Percentiles rank a stretch among this genome's conserved stretches.
These are phyloP conservation scores for Ceratitis capitata DNA, from an alignment of 1,140 invertebrate genomes.

Conservation along the genomic window DNA sequence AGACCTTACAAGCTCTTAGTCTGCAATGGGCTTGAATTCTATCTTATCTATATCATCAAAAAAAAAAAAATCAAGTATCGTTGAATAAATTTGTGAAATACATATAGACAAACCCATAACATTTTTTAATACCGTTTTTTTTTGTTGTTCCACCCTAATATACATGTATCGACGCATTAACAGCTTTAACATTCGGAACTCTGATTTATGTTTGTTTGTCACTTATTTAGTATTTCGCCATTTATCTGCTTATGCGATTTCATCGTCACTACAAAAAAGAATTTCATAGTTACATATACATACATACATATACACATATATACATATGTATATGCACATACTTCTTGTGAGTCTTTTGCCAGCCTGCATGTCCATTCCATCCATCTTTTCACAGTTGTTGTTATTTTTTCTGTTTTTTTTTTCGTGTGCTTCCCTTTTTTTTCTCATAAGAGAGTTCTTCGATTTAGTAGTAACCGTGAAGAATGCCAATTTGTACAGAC, in stretches of 20 bases:
- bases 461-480: slow-evolving; percentile 23
- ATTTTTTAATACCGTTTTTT: no score
- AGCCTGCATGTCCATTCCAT: neutral
- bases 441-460: neutral
- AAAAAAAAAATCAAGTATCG: no score
- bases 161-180: neutral
- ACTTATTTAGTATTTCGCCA: neutral
- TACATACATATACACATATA: no score
- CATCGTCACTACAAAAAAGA: neutral
- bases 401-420: neutral
- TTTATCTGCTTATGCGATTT: neutral
- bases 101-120: no score
- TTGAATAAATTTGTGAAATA: no score
- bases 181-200: neutral
- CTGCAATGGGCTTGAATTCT: no score
- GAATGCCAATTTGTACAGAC: slow-evolving; percentile 22
- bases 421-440: neutral
- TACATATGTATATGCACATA: neutral
- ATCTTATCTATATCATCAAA: no score
- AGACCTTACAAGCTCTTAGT: no score
- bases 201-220: neutral
- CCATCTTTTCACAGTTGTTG: neutral
- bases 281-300: neutral
- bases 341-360: neutral
- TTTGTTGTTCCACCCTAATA: neutral